Base-by-base conservation (phyloP, 2,888 invertebrate species). In the Noctua janthina region DNA sequence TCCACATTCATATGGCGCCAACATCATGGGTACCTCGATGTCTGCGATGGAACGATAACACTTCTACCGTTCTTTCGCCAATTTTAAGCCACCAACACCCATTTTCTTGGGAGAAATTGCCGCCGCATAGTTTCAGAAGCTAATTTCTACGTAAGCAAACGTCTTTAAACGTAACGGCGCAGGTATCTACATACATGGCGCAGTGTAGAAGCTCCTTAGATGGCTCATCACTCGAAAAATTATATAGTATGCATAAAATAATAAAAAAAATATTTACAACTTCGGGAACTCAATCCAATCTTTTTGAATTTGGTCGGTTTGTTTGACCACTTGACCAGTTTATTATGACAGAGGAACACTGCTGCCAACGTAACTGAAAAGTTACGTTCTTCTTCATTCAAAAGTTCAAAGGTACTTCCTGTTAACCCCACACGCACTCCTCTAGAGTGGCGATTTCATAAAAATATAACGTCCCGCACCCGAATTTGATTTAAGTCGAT, bases 11-110 rank as follows among this genome's bases (percentile, higher is more conserved):
- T 66, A 1, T 51, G 51, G 2, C 69, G n/a, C 46, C 17, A 20
- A 2, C 43, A 79, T 1, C 69, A 17, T n/a, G 72, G 76, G 29
- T 62, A 68, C 20, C 68, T 10, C 23, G 76, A 72, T 7, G 67
- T 56, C 46, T 17, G 71, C 35, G 43, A 23, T 2, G 62, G 72
- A 29, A 67, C 4, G 4, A 75, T n/a, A 43, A 68, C 5, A 15
- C 8, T 46, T 20, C 1, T 54, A 62, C 77, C 68, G 73, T 23
- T 8, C 6, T 46, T 68, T 76, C 0, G 68, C 72, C 23, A 77
- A 46, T 68, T 66, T 20, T 54, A 20, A 8, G 20, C 54, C 20
- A 54, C 23, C 15, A 1, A 43, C 46, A 5, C 66, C 76, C 35
- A 46, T 56, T 71, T 71, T 70, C 2, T 79, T 49, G 0, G 4